Conservation (phyloP, 1,140 invertebrate genomes). For the Drosophila kurseongensis region DNA sequence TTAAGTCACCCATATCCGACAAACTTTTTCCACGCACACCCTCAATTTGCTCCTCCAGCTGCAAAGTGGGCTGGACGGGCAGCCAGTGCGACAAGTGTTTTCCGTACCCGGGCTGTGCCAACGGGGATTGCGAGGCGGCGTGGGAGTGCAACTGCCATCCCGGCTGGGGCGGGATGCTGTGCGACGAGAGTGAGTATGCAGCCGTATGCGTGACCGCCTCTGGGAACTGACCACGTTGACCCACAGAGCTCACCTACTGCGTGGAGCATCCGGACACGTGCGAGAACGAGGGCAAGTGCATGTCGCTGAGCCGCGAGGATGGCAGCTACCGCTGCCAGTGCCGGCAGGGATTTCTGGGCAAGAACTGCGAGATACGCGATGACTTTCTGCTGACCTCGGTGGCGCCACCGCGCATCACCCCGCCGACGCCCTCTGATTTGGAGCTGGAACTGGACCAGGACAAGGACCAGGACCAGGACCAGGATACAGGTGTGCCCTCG, state of each 20-base stretch:
- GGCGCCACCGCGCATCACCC: slow-evolving; percentile 84
- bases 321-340: slow-evolving; percentile 90
- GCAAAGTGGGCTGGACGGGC: slow-evolving; percentile 95
- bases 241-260: slow-evolving; percentile 90
- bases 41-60: slow-evolving; percentile 85
- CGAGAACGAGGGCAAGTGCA: slow-evolving; percentile 92
- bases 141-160: slow-evolving; percentile 94
- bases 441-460: slow-evolving; percentile 9
- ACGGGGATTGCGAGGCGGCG: slow-evolving; percentile 93
- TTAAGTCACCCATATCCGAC: neutral
- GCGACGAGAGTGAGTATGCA: slow-evolving; percentile 89
- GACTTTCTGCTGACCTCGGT: slow-evolving; percentile 82
- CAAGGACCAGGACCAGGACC: neutral
- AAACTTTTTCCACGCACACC: neutral
- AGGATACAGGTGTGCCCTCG: slow-evolving; percentile 30
- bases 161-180: slow-evolving; percentile 95
- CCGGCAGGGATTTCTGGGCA: slow-evolving; percentile 87
- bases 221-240: neutral
- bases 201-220: neutral
- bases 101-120: slow-evolving; percentile 93
- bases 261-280: slow-evolving; percentile 89
- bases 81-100: slow-evolving; percentile 92
- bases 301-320: slow-evolving; percentile 90
- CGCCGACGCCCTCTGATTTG: slow-evolving; percentile 45
- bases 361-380: slow-evolving; percentile 86